Evolutionary conservation across 35 echinoderm and acorn worm species (phyloP).

Genomic region (Nesometra sesokonis): DNA sequence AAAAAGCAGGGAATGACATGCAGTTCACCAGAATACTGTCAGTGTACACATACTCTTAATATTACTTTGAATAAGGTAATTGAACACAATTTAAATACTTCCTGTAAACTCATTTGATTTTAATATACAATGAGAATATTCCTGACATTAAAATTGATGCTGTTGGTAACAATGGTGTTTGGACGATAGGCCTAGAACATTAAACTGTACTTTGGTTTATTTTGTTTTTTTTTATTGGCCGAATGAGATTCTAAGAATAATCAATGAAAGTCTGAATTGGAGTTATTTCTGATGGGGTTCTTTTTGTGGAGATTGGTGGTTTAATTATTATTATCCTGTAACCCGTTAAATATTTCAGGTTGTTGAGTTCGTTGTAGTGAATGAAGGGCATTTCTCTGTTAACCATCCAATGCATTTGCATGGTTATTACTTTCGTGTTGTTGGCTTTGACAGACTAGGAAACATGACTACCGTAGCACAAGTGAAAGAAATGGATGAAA

Average conservation of each 20-base stretch:
- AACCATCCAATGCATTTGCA: conserved; percentile 96
- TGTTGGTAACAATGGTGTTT: too few relatives aligned
- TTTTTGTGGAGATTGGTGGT: too few relatives aligned
- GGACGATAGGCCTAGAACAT: too few relatives aligned
- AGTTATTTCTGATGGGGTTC: not conserved
- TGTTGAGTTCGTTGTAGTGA: conserved; percentile 65
- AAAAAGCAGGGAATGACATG: not conserved
- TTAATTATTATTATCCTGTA: not conserved
- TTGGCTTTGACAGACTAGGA: conserved; percentile 55
- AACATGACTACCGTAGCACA: conserved; percentile 28
- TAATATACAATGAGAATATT: too few relatives aligned
- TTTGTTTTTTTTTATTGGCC: too few relatives aligned
- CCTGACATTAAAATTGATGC: too few relatives aligned
- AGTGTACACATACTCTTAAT: conserved; percentile 11
- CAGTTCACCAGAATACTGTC: conserved; percentile 16
- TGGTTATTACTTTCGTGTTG: conserved; percentile 64
- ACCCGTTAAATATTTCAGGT: conserved; percentile 28
- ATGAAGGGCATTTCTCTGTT: conserved; percentile 68
- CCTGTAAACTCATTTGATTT: too few relatives aligned
- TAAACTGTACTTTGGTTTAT: too few relatives aligned
- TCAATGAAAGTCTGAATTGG: not conserved
- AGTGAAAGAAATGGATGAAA: conserved; percentile 63
- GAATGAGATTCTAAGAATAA: not conserved
- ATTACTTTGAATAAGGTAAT: not conserved
- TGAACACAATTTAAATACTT: too few relatives aligned